These are phyloP conservation scores for Seriola dumerili DNA, from an alignment of 2,113 vertebrate genomes.

Conservation along the genomic window DNA sequence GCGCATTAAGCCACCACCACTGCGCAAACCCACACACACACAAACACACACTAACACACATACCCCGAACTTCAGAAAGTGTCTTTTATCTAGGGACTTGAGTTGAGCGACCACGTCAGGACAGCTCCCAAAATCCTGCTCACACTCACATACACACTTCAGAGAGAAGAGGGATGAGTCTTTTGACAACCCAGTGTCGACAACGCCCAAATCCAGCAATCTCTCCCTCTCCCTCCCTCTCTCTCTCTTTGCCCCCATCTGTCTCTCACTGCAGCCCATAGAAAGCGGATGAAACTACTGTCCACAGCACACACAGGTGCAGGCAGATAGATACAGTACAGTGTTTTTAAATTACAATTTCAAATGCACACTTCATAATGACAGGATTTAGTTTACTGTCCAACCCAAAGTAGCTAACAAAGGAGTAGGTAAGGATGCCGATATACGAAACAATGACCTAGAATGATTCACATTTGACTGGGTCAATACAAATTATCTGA, in stretches of 20 bases:
- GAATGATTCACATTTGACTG: conserved; percentile 1
- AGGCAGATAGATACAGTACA: conserved; percentile 22
- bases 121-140: conserved; percentile 71
- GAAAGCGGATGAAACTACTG: conserved; percentile 45
- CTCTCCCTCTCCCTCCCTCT: conserved; percentile 7
- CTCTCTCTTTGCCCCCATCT: not conserved
- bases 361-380: conserved; percentile 1
- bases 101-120: conserved; percentile 68
- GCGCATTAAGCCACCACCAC: conserved; percentile 70
- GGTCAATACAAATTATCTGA: not conserved
- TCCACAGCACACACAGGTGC: conserved; percentile 39
- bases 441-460: not conserved
- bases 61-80: conserved; percentile 65
- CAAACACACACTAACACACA: conserved; percentile 46
- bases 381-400: not conserved
- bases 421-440: not conserved
- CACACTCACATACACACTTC: conserved; percentile 65
- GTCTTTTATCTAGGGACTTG: conserved; percentile 74
- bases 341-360: conserved; percentile 12
- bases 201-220: conserved; percentile 53
- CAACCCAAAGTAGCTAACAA: not conserved
- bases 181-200: conserved; percentile 51
- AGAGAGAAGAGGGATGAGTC: conserved; percentile 67
- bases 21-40: conserved; percentile 30
- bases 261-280: conserved; percentile 33